Percentiles rank a stretch among this genome's conserved stretches.
These are phyloP conservation scores for Porphyrio hochstetteri DNA, from an alignment of 2,113 vertebrate species.

Conservation along the genomic window DNA sequence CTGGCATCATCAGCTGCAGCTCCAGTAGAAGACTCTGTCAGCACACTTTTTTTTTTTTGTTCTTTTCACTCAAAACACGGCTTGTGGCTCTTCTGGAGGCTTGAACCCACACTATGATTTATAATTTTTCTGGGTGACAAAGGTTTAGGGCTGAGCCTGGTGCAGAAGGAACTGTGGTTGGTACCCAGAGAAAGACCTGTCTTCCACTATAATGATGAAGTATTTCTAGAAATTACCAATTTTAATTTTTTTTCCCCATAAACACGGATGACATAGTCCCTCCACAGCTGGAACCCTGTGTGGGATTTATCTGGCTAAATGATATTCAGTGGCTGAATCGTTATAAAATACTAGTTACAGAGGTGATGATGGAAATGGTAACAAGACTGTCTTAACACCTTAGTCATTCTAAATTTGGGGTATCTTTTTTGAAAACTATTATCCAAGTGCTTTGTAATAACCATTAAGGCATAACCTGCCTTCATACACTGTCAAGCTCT, in stretches of 20 bases:
- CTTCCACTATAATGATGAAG: not conserved
- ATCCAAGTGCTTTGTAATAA: not conserved
- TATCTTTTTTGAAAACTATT: not conserved
- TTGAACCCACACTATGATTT: not conserved
- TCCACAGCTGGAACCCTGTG: not conserved
- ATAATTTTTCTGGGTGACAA: not conserved
- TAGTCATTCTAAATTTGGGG: not conserved
- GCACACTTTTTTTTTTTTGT: not conserved
- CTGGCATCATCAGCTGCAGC: not conserved
- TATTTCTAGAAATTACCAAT: not conserved
- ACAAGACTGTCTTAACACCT: not conserved
- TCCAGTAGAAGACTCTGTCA: not conserved
- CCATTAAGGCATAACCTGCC: not conserved
- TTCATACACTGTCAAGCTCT: not conserved
- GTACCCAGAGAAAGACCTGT: not conserved
- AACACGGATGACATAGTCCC: not conserved
- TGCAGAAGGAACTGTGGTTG: not conserved
- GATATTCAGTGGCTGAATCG: not conserved
- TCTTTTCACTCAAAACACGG: not conserved
- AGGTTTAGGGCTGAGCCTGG: not conserved
- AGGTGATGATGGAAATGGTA: not conserved
- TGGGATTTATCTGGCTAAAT: not conserved
- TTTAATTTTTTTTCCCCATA: not conserved
- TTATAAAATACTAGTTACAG: not conserved
- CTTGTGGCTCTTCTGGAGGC: constrained; percentile 3